Base-by-base conservation (phyloP, 2,113 vertebrate species). In the Aythya baeri region DNA sequence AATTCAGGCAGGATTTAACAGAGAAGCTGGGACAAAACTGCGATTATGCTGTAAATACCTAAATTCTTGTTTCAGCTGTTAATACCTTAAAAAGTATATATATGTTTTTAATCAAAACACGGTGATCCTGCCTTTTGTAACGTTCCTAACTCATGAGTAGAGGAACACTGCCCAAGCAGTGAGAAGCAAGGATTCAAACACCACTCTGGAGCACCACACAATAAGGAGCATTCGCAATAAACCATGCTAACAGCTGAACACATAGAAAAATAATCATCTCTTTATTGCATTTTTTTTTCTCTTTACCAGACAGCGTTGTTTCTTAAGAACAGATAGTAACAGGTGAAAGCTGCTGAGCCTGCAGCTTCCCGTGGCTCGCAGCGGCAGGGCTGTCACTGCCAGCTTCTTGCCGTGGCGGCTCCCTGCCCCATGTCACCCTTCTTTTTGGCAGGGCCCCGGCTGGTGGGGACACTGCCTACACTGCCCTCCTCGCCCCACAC, bases 281-380 rank as follows among this genome's bases (percentile, higher is more conserved):
- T 94, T 94, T 88, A 94, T 94, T 95, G 61, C 58, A 18, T 38
- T 59, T 65, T 76, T 87, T 66, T 66, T 80, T 49, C 27, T 91
- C 18, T 90, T 88, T 94, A 74, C 73, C 70, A 34, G 4, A 97
- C 88, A 92, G 29, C 25, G 18, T 67, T 81, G 83, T 73, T 87
- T 93, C 79, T 44, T 86, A 88, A 66, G 68, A 91, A 94, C 88
- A 88, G 93, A 83, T 93, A 93, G 83, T 38, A 95, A 86, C 83
- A 88, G 73, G 83, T 77, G 34, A 83, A 88, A 86, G 29, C 59
- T 83, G 73, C 68, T 86, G 72, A 85, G 38, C 63, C 79, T 90
- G 67, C 44, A 68, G 14, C 20, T 79, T 68, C 36, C 63, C 0
- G 0, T 61, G 75, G 80, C 67, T 76, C 26, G 58, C 43, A 41